These are phyloP conservation scores for Mus caroli DNA, from an alignment of 2,797 vertebrate genomes.

Conservation along the genomic window DNA sequence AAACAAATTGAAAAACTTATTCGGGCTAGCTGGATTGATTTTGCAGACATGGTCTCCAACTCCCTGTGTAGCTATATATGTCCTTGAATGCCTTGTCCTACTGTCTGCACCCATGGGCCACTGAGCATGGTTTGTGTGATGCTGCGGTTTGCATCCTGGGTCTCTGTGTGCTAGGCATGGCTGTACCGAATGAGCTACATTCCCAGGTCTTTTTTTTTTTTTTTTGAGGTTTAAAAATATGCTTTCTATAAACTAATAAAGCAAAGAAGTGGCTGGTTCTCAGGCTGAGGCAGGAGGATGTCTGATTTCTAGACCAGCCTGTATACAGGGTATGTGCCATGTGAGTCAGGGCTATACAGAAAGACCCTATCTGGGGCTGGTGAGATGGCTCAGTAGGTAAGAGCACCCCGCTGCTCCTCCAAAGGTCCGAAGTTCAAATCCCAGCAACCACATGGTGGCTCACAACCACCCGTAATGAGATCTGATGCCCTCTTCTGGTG, in stretches of 20 bases:
- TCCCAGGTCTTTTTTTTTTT: background rate
- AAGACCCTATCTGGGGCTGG: background rate
- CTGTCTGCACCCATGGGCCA: background rate
- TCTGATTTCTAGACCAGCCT: background rate
- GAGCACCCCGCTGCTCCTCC: too few species aligned
- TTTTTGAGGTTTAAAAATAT: background rate
- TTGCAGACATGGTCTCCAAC: background rate
- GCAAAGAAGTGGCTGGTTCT: background rate
- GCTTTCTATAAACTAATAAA: background rate
- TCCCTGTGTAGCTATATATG: background rate
- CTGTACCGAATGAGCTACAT: too few species aligned
- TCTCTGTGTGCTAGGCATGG: background rate
- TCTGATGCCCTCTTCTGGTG: too few species aligned
- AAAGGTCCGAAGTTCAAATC: too few species aligned
- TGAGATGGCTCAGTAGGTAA: too few species aligned
- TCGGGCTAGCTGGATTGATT: background rate
- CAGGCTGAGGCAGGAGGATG: background rate
- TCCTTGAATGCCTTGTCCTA: background rate
- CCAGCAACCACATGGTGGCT: too few species aligned
- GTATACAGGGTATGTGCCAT: background rate
- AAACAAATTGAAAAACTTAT: background rate
- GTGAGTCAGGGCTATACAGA: background rate
- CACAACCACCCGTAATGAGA: too few species aligned
- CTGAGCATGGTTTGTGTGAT: background rate
- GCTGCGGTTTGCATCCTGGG: background rate